phyloP scores from a whole-genome alignment of 2,797 vertebrate species.

The Nothura maculosa region DNA sequence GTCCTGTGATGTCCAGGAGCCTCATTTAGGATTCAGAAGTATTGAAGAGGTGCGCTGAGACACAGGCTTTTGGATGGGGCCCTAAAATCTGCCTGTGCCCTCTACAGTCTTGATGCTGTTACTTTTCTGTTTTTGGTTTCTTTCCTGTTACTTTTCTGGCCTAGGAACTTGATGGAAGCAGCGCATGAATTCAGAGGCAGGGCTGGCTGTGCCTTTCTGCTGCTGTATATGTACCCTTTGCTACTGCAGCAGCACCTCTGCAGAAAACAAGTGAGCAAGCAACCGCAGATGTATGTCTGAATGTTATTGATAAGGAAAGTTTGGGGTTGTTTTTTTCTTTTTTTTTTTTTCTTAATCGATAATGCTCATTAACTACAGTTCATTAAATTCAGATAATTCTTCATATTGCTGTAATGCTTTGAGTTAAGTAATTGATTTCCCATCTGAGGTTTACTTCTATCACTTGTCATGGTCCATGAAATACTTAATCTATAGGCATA shows the following conservation, averaged over 20 bases:
- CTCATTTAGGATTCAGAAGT: background rate
- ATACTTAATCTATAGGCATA: background rate
- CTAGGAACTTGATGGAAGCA: background rate
- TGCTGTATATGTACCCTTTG: rapidly evolving
- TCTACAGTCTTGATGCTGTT: background rate
- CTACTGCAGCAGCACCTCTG: background rate
- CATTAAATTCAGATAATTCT: background rate
- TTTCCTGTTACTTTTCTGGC: background rate
- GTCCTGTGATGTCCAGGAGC: background rate
- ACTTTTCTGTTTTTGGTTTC: no score
- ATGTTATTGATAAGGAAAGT: background rate
- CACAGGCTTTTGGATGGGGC: background rate
- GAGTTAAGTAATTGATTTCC: background rate
- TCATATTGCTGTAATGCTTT: background rate
- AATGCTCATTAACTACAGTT: background rate
- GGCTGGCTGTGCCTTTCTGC: rapidly evolving
- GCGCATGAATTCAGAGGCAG: background rate
- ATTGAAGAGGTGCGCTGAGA: background rate
- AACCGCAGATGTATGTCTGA: background rate
- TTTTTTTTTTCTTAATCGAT: background rate
- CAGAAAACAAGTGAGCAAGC: rapidly evolving
- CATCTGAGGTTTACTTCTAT: background rate
- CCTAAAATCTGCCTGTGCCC: background rate
- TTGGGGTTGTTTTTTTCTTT: no score
- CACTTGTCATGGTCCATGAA: background rate